A percentile compares a stretch with the other conserved stretches of the same genome.
These are phyloP conservation scores for Yponomeuta cagnagella DNA, from an alignment of 2,888 invertebrate species.

Conservation along the genomic window DNA sequence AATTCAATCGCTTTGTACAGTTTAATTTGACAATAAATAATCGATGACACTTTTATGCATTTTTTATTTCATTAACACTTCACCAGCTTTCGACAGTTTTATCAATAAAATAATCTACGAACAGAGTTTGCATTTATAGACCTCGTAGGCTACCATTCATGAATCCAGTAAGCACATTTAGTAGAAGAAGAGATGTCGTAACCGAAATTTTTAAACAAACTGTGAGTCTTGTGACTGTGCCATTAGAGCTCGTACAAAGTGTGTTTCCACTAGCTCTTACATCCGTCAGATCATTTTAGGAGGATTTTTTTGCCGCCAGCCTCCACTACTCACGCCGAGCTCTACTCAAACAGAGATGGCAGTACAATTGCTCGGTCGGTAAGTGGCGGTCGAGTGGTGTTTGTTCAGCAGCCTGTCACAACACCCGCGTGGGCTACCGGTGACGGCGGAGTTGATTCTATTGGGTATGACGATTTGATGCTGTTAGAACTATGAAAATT, in stretches of 20 bases:
- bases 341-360: not conserved
- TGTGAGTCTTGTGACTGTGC: too few species aligned
- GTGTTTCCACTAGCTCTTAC: too few species aligned
- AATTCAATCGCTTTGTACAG: conserved; percentile 30
- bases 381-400: conserved; percentile 27
- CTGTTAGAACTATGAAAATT: not conserved
- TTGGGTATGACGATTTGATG: not conserved
- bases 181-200: too few species aligned
- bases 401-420: conserved; percentile 59
- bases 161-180: too few species aligned
- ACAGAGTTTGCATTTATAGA: too few species aligned
- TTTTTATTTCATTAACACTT: not conserved
- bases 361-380: conserved; percentile 7
- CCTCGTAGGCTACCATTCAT: too few species aligned
- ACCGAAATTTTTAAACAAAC: too few species aligned
- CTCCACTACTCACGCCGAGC: not conserved
- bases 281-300: too few species aligned
- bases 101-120: not conserved
- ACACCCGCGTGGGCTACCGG: conserved; percentile 44
- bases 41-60: not conserved
- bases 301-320: not conserved
- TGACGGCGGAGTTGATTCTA: not conserved
- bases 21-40: not conserved
- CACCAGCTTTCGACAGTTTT: not conserved
- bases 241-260: too few species aligned